These are phyloP conservation scores for Bellardia pandia DNA, from an alignment of 2,888 invertebrate genomes.

Conservation along the genomic window DNA sequence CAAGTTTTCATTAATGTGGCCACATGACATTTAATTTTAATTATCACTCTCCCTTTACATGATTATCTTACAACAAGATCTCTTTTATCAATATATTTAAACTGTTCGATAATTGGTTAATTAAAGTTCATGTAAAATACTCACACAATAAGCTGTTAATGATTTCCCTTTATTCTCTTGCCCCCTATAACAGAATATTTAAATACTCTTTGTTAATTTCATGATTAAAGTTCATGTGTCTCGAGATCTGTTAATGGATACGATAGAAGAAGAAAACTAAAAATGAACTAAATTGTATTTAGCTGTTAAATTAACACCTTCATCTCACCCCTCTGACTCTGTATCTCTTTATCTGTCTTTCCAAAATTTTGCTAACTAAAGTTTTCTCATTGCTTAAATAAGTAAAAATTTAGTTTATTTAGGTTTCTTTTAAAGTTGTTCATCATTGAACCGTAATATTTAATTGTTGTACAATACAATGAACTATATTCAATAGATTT, in stretches of 20 bases:
- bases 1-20: background rate
- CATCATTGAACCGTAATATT: constrained; percentile 42
- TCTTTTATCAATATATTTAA: constrained; percentile 11
- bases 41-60: background rate
- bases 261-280: background rate
- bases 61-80: background rate
- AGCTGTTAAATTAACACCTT: constrained; percentile 19
- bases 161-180: background rate
- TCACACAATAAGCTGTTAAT: background rate
- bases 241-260: background rate
- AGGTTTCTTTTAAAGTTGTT: constrained; percentile 19
- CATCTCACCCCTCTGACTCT: too few species aligned
- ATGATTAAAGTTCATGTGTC: constrained; percentile 21
- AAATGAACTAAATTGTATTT: constrained; percentile 4
- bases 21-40: background rate
- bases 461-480: constrained; percentile 10
- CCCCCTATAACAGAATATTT: background rate
- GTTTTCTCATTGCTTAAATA: background rate
- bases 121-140: background rate
- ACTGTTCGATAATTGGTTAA: constrained; percentile 8
- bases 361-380: background rate
- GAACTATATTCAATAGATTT: constrained; percentile 18
- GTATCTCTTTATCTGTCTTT: background rate
- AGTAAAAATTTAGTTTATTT: background rate
- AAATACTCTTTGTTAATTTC: background rate